Evolutionary conservation across 1,140 invertebrate genomes (phyloP), one percentile per base, ranked within the genome.

Genomic region (Ericerus pela): DNA sequence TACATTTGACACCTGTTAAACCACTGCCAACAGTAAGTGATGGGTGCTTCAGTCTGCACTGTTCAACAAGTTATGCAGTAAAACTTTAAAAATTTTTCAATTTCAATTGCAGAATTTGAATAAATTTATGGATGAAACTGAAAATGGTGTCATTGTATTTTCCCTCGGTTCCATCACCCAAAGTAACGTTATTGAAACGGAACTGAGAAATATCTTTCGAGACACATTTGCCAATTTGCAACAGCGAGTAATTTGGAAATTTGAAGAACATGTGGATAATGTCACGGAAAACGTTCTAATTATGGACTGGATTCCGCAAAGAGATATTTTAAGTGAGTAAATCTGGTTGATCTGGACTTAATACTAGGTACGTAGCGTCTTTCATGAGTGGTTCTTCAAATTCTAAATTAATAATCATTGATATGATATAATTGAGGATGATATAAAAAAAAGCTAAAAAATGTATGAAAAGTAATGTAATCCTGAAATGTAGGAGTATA

Each of bases 141-240:
- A 67, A 18, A 63, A 78, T 38, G 80, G 80, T 0, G 75, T 79
- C 1, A 75, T 84, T 33, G 79, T 79, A 58, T 82, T 82, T 66
- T 79, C 76, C 41, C 72, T 83, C 60, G 80, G 81, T 0, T 77
- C 79, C 29, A 26, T 58, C 1, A 30, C 53, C 29, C 33, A 43
- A 12, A 51, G 38, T 14, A 11, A 6, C 16, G 24, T 53, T 3
- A 59, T 69, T 54, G 63, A 68, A 2, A 57, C 60, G 20, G 14
- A n/a, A 16, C 5, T 38, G n/a, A 58, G 78, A 0, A 63, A 78
- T 61, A 73, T 69, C 6, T 74, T 86, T 51, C 62, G 83, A 11
- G 71, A 69, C 18, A 75, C 74, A 2, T 79, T 83, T 58, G 64
- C 72, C 0, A 65, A 73, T 22, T 61, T 82, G 2, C 73, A 72